Percentiles rank a stretch among this genome's conserved stretches.
Conservation (phyloP, 2,888 invertebrate species). For the Vandiemenella viatica region DNA sequence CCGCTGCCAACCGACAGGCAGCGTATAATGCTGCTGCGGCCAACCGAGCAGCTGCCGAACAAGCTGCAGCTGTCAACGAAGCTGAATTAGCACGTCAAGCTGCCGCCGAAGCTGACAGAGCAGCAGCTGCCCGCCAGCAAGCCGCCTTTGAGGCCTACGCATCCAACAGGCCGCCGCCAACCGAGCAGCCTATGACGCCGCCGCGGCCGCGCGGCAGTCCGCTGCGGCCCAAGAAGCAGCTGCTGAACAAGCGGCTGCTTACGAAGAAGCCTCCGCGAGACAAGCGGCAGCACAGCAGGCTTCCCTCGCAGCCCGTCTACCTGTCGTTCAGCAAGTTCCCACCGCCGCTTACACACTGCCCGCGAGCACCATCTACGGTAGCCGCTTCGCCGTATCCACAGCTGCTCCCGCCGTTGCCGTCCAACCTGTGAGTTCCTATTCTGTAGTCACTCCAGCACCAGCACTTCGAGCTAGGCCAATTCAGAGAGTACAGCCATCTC, state of each 20-base stretch:
- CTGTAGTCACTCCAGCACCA: not conserved
- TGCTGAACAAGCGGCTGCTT: not conserved
- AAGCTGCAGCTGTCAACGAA: not conserved
- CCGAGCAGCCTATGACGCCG: not conserved
- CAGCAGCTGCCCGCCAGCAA: not conserved
- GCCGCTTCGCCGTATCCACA: not conserved
- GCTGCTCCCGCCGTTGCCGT: not conserved
- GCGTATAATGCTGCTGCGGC: not conserved
- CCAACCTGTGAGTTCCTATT: not conserved
- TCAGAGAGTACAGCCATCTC: not conserved
- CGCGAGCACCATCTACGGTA: not conserved
- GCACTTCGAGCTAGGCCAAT: not conserved
- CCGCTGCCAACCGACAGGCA: not conserved
- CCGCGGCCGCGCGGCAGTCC: too few relatives aligned
- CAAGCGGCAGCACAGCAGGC: not conserved
- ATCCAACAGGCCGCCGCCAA: too few relatives aligned
- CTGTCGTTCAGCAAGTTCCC: not conserved
- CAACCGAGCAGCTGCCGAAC: not conserved
- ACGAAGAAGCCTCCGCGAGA: not conserved
- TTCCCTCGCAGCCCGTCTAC: not conserved
- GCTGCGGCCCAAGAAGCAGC: not conserved
- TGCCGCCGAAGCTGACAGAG: not conserved
- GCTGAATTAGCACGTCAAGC: not conserved
- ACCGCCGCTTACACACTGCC: not conserved
- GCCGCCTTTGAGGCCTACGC: not conserved